These are phyloP conservation scores for Oncorhynchus nerka DNA, from an alignment of 2,113 vertebrate genomes.

Conservation along the genomic window DNA sequence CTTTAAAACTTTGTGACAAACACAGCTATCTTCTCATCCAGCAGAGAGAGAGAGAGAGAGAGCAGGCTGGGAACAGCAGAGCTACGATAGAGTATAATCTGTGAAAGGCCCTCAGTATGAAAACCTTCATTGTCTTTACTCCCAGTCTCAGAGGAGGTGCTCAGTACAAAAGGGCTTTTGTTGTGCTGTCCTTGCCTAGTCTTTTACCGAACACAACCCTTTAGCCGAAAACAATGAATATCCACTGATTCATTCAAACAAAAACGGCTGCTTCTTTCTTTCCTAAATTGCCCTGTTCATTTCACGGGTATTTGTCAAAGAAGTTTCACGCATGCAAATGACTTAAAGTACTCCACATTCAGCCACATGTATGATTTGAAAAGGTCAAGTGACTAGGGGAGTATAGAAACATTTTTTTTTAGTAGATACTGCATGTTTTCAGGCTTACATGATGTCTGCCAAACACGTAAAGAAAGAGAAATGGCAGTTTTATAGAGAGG, in stretches of 20 bases:
- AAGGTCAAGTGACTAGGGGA: background rate
- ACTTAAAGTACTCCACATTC: no score
- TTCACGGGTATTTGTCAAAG: background rate
- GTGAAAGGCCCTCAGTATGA: conserved; percentile 31
- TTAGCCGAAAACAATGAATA: conserved; percentile 38
- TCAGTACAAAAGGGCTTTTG: conserved; percentile 54
- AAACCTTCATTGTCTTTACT: conserved; percentile 62
- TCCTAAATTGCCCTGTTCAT: background rate
- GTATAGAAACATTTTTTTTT: background rate
- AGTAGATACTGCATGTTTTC: background rate
- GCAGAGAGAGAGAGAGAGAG: background rate
- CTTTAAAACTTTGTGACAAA: conserved; percentile 52
- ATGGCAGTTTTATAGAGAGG: background rate
- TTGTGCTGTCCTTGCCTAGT: conserved; percentile 32
- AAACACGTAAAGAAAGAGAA: conserved; percentile 4
- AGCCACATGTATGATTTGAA: background rate
- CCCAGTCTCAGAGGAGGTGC: conserved; percentile 43
- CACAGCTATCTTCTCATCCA: conserved; percentile 33
- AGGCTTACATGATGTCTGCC: background rate
- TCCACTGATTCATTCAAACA: background rate
- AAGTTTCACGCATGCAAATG: background rate
- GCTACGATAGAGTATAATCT: conserved; percentile 16
- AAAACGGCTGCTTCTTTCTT: background rate
- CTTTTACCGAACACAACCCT: conserved; percentile 26
- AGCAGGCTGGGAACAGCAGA: conserved; percentile 29